A percentile compares a stretch with the other conserved stretches of the same genome.
These are phyloP conservation scores for Paraescarpia echinospica DNA, from an alignment of 1,140 invertebrate species.

Conservation along the genomic window DNA sequence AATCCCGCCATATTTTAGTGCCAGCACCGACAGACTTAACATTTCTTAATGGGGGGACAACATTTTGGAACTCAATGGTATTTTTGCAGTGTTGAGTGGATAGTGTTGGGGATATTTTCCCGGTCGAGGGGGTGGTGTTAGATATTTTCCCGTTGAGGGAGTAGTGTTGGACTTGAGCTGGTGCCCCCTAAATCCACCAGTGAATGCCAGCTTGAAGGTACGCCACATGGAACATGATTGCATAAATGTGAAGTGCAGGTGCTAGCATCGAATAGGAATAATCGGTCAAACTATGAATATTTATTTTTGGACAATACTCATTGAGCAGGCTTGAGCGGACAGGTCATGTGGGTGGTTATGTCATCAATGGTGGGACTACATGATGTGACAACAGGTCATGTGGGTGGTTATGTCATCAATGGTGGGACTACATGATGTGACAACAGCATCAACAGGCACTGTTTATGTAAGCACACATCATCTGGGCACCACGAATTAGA, in stretches of 20 bases:
- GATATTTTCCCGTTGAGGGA: too few species aligned
- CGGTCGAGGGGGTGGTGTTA: too few species aligned
- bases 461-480: neutral
- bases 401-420: neutral
- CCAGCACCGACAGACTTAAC: too few species aligned
- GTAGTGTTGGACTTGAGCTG: too few species aligned
- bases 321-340: neutral
- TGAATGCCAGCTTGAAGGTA: too few species aligned
- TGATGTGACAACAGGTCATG: neutral
- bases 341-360: neutral
- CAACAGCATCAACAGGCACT: neutral
- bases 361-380: neutral
- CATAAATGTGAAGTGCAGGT: neutral
- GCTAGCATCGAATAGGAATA: neutral
- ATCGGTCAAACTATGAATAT: neutral
- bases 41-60: too few species aligned
- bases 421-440: neutral
- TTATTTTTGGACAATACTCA: neutral
- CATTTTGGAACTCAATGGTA: too few species aligned
- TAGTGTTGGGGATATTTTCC: too few species aligned
- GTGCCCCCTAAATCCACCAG: too few species aligned
- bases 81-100: too few species aligned
- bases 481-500: neutral
- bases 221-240: neutral
- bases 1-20: too few species aligned